Percentiles rank a stretch among this genome's conserved stretches.
These are phyloP conservation scores for Pedionomus torquatus DNA, from an alignment of 2,113 vertebrate genomes.

Conservation along the genomic window DNA sequence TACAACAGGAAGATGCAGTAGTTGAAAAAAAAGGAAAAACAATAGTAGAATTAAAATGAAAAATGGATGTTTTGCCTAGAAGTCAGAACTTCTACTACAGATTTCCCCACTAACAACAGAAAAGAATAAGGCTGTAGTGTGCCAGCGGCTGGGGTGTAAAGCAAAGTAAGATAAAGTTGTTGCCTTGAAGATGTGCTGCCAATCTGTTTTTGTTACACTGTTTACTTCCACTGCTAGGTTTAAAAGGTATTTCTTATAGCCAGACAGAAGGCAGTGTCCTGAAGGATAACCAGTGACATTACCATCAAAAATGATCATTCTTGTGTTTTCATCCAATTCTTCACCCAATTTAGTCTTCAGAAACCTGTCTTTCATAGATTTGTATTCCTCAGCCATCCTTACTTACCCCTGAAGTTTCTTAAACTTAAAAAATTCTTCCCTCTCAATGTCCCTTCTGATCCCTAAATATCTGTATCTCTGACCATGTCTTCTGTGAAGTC, in stretches of 20 bases:
- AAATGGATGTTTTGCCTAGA: background rate
- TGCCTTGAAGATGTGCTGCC: background rate
- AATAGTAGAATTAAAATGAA: background rate
- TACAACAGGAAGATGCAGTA: background rate
- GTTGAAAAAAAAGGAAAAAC: background rate
- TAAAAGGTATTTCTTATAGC: background rate
- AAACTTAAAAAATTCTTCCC: background rate
- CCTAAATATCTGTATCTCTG: background rate
- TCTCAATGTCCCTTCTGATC: background rate
- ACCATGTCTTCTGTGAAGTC: background rate
- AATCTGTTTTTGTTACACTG: background rate
- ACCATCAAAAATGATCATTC: background rate
- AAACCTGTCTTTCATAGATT: background rate
- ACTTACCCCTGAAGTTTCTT: background rate
- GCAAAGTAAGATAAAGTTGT: background rate
- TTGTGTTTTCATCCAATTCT: background rate
- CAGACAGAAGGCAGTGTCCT: background rate
- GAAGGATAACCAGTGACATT: background rate
- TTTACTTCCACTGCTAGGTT: background rate
- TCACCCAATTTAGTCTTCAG: background rate
- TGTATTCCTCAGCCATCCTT: background rate
- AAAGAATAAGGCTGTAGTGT: background rate
- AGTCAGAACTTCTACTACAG: background rate
- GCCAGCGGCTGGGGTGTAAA: background rate
- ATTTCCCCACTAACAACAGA: background rate